Evolutionary conservation across 2,797 vertebrate species (phyloP).

Genomic region (Dipus sagitta): DNA sequence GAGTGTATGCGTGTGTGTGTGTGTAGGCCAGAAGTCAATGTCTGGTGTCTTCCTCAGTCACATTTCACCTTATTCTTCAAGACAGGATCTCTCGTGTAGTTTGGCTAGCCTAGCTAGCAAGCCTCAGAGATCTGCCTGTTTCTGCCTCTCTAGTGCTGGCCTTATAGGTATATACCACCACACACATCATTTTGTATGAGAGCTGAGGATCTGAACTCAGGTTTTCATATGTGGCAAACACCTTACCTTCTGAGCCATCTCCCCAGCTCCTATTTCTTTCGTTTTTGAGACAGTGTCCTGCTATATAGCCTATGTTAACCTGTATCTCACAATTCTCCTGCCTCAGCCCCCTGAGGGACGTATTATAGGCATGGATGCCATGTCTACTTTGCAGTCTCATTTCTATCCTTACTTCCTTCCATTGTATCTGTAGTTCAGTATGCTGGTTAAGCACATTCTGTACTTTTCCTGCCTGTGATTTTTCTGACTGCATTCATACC

Average conservation of each 20-base stretch:
- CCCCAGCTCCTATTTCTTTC: not conserved
- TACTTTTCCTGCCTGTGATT: not conserved
- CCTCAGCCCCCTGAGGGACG: not conserved
- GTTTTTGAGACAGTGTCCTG: not conserved
- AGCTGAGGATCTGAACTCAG: not conserved
- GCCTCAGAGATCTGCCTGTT: no score
- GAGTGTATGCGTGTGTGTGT: not conserved
- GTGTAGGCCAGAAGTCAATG: not conserved
- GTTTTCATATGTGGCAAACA: not conserved
- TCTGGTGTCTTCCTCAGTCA: not conserved
- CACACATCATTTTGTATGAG: not conserved
- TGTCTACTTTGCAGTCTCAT: not conserved
- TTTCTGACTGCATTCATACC: not conserved
- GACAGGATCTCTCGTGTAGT: not conserved
- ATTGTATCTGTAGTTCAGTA: not conserved
- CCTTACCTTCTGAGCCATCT: not conserved
- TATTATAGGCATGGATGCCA: not conserved
- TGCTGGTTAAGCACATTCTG: slow-evolving; percentile 24
- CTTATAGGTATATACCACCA: not conserved
- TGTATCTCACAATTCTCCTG: not conserved
- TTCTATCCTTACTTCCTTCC: slow-evolving; percentile 39
- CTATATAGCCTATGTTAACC: not conserved
- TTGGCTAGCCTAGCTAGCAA: not conserved
- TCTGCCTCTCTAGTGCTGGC: not conserved
- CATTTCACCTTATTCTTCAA: not conserved